These are phyloP conservation scores for Ferdinandea cuprea DNA, from an alignment of 2,888 invertebrate species.

Conservation along the genomic window DNA sequence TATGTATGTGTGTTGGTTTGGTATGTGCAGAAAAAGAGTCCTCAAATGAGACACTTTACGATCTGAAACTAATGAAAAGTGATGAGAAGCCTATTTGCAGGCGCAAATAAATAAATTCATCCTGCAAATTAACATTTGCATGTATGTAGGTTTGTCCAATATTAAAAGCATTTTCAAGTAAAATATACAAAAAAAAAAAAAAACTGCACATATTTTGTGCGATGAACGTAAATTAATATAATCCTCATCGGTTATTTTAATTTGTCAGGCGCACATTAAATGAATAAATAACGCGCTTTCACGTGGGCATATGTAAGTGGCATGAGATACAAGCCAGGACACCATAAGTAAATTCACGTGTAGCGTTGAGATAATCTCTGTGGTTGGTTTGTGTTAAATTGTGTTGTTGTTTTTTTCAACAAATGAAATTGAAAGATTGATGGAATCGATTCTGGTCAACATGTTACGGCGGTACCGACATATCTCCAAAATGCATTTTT, in stretches of 20 bases:
- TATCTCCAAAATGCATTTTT: conserved; percentile 44
- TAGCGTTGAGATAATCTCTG: conserved; percentile 70
- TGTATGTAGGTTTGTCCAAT: not conserved
- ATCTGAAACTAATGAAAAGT: conserved; percentile 66
- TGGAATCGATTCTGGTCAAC: conserved; percentile 65
- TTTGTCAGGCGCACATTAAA: conserved; percentile 73
- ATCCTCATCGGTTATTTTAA: conserved; percentile 74
- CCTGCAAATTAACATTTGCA: conserved; percentile 43
- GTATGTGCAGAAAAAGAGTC: not conserved
- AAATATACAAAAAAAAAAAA: conserved; percentile 5
- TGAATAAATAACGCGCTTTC: conserved; percentile 72
- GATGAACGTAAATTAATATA: conserved; percentile 73
- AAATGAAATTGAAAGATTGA: conserved; percentile 69
- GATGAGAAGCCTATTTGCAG: conserved; percentile 73
- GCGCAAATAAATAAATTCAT: conserved; percentile 63
- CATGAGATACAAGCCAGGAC: conserved; percentile 72
- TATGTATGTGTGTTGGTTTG: not conserved
- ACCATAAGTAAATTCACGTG: conserved; percentile 76
- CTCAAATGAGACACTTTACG: conserved; percentile 71
- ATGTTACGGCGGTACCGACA: conserved; percentile 21
- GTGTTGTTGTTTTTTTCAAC: conserved; percentile 25
- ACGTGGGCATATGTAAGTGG: conserved; percentile 74
- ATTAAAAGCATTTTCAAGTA: conserved; percentile 74
- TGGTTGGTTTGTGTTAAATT: conserved; percentile 47
- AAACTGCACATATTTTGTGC: conserved; percentile 65